A percentile compares a stretch with the other conserved stretches of the same genome.
Conservation (phyloP, 2,888 invertebrate species). For the Mesopsocus fuscifrons region DNA sequence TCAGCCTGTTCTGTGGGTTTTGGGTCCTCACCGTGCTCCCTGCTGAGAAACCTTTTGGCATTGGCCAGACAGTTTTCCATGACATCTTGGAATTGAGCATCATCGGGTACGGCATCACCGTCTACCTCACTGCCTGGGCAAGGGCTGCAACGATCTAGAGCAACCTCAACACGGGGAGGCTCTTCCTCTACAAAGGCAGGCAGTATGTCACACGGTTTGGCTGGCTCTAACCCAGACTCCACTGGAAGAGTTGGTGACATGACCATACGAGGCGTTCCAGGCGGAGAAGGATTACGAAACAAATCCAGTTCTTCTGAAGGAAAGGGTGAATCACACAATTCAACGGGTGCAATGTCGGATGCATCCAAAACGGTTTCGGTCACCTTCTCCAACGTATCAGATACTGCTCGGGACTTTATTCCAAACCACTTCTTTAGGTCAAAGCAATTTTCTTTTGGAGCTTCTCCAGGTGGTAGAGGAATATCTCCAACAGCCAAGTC, state of each 20-base stretch:
- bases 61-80: constrained; percentile 9
- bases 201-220: background rate
- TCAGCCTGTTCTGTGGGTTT: background rate
- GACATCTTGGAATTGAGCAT: constrained; percentile 7
- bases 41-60: background rate
- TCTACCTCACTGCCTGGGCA: background rate
- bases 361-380: background rate
- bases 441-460: constrained; percentile 5
- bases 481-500: background rate
- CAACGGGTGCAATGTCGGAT: background rate
- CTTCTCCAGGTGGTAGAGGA: background rate
- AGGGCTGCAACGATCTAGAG: background rate
- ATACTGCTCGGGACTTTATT: background rate
- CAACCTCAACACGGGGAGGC: background rate
- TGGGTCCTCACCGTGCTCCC: background rate
- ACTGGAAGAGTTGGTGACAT: too few relatives aligned
- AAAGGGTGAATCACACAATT: background rate
- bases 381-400: background rate
- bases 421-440: background rate
- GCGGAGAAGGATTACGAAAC: constrained; percentile 6
- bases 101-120: background rate
- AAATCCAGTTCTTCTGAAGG: background rate
- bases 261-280: background rate
- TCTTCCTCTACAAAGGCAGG: background rate
- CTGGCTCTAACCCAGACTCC: too few relatives aligned